Conservation (phyloP, 1,140 invertebrate genomes). For the Chrysomallon squamiferum region DNA sequence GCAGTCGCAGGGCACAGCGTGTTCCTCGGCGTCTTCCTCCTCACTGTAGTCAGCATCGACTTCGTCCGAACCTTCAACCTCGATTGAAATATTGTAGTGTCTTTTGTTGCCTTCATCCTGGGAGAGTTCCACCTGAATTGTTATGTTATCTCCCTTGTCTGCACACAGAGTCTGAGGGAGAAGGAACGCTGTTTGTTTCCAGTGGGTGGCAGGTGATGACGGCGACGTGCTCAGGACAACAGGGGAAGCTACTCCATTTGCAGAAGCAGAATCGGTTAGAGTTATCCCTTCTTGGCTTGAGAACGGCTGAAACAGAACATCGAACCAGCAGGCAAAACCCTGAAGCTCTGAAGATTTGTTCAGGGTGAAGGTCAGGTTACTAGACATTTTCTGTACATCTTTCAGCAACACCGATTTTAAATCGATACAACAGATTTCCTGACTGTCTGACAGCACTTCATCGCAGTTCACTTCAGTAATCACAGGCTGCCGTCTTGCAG, state of each 20-base stretch:
- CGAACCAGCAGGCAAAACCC: constrained; percentile 59
- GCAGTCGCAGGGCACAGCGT: constrained; percentile 50
- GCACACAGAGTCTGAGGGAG: constrained; percentile 65
- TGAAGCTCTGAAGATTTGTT: constrained; percentile 36
- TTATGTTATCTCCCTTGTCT: constrained; percentile 28
- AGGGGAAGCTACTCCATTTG: constrained; percentile 14
- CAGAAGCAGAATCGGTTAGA: neutral
- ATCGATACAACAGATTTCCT: constrained; percentile 45
- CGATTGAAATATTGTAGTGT: constrained; percentile 51
- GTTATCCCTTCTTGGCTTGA: neutral
- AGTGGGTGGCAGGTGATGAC: constrained; percentile 82
- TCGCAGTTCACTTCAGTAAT: constrained; percentile 32
- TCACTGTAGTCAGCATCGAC: neutral
- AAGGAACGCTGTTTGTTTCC: constrained; percentile 99
- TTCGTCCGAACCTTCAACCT: constrained; percentile 24
- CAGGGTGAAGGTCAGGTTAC: constrained; percentile 35
- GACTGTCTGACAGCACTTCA: constrained; percentile 33
- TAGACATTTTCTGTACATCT: constrained; percentile 41
- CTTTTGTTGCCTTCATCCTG: constrained; percentile 44
- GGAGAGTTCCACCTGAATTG: constrained; percentile 28
- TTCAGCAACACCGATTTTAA: constrained; percentile 39
- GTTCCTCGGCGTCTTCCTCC: constrained; percentile 18
- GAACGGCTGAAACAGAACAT: constrained; percentile 43
- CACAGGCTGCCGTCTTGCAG: constrained; percentile 41
- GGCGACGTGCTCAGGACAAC: constrained; percentile 41